Conservation (phyloP, 2,113 vertebrate genomes). For the Neogale vison region DNA sequence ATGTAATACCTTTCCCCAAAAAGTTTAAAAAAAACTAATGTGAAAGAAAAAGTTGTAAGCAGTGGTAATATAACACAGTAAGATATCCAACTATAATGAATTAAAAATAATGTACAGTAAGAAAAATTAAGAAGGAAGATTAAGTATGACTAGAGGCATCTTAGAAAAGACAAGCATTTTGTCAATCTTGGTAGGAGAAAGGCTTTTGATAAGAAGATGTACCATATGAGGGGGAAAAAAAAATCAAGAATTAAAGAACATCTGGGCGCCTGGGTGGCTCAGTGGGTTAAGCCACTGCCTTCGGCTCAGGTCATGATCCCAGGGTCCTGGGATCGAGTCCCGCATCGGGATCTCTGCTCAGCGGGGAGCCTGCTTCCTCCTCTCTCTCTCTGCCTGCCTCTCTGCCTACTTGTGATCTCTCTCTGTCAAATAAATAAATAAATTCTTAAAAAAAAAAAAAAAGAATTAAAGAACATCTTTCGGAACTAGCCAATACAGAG, state of each 20-base stretch:
- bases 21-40: neutral
- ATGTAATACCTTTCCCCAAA: neutral
- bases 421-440: too few species aligned
- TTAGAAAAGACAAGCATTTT: neutral
- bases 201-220: neutral
- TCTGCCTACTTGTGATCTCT: too few species aligned
- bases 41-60: constrained; percentile 37
- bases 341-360: too few species aligned
- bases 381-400: too few species aligned
- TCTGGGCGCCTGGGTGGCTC: too few species aligned
- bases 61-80: neutral
- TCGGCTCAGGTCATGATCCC: too few species aligned
- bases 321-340: too few species aligned
- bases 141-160: neutral
- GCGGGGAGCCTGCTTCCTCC: too few species aligned
- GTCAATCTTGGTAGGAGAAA: neutral
- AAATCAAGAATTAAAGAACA: neutral
- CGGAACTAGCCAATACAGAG: neutral
- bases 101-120: neutral
- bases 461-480: neutral
- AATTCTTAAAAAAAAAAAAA: too few species aligned
- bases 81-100: neutral
- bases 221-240: neutral
- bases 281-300: too few species aligned
- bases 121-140: constrained; percentile 15